Percentiles rank a stretch among this genome's conserved stretches.
Conservation (phyloP, 2,888 invertebrate genomes). For the Nomada fucata region DNA sequence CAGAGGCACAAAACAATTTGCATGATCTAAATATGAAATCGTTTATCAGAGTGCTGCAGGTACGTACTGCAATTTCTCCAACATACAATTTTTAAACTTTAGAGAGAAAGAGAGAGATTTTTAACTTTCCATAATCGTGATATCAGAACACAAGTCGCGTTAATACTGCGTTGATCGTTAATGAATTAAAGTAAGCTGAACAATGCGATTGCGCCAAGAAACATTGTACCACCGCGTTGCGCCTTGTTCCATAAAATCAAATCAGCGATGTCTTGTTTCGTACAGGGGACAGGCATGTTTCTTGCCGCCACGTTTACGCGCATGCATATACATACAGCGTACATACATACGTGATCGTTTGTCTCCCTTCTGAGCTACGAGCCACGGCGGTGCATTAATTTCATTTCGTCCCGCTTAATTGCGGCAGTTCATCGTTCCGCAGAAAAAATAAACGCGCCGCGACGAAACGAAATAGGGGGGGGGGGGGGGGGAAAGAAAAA, state of each 20-base stretch:
- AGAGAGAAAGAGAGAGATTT: too few species aligned
- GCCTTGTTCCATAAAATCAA: neutral
- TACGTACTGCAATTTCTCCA: too few species aligned
- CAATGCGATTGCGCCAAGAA: constrained; percentile 8
- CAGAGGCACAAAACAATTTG: too few species aligned
- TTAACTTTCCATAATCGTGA: too few species aligned
- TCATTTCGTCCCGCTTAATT: constrained; percentile 35
- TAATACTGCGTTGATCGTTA: neutral
- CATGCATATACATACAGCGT: too few species aligned
- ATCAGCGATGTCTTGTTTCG: neutral
- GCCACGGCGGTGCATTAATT: constrained; percentile 20
- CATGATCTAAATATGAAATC: too few species aligned
- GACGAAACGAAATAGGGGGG: too few species aligned
- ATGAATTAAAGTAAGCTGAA: neutral
- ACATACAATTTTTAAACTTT: too few species aligned
- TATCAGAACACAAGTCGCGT: too few species aligned
- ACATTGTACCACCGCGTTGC: neutral
- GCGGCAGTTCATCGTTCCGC: constrained; percentile 31
- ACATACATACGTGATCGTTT: neutral
- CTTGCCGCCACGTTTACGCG: constrained; percentile 8
- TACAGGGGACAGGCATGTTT: neutral
- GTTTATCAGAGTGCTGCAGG: too few species aligned
- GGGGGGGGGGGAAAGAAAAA: neutral
- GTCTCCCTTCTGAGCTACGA: constrained; percentile 18
- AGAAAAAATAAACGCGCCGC: constrained; percentile 39